Base-by-base conservation (phyloP, 2,113 vertebrate species). In the Eclectus roratus region DNA sequence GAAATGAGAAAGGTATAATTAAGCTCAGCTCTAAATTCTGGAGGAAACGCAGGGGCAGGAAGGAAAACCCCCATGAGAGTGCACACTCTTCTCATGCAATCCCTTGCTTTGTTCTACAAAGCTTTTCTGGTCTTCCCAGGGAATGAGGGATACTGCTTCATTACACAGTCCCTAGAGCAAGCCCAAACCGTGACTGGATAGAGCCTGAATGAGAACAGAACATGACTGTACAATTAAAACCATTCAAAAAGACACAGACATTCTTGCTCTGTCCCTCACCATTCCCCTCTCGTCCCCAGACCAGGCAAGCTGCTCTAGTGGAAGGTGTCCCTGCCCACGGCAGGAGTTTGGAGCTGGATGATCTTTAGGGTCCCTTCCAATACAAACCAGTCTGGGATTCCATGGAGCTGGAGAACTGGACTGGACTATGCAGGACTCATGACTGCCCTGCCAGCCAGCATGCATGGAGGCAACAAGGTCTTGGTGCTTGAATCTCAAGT, bases 321-420 rank as follows among this genome's bases (percentile, higher is more conserved):
- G 52, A 0, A 68, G 25, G 8, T 73, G 24, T 52, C 58, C 44
- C 28, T 66, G 44, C 9, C 44, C 5, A 17, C 39, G 44, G 9
- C n/a, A 52, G 13, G 37, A 18, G 15, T 2, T n/a, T n/a, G 4
- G 37, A 14, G 44, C 0, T 0, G 11, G 9, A 35, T 35, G 20
- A 19, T 2, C 37, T 46, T 52, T 47, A 6, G 66, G 6, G 6
- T 72, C 56, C 13, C 33, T 15, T 58, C 13, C 56, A 35, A 35
- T 21, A n/a, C 56, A 58, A 58, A 24, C 56, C 56, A 35, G 21
- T 15, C 56, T 58, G 33, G 21, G 56, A 58, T 58, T 58, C 56
- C 35, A 16, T 58, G 44, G 7, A 72, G 44, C 39, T 71, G 64
- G 64, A 58, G 33, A 35, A n/a, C 56, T 35, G 56, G 56, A 58